These are phyloP conservation scores for Triplophysa dalaica DNA, from an alignment of 2,113 vertebrate genomes.

Conservation along the genomic window DNA sequence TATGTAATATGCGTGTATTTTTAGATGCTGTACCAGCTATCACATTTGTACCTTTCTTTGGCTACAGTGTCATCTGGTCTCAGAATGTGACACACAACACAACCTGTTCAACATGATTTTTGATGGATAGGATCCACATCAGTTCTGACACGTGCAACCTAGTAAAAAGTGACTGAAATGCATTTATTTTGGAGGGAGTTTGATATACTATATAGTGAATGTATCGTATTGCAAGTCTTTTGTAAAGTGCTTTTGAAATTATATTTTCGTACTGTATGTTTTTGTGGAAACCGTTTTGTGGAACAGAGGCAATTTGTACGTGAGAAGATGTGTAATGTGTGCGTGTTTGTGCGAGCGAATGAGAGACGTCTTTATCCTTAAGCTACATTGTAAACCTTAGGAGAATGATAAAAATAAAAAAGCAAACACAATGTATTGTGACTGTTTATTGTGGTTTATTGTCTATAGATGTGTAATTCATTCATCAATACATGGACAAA, in stretches of 20 bases:
- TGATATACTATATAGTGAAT: conserved; percentile 97
- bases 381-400: conserved; percentile 77
- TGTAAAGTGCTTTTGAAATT: conserved; percentile 99
- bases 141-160: conserved; percentile 33
- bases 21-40: conserved; percentile 3
- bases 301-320: conserved; percentile 82
- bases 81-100: not conserved
- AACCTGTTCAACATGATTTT: conserved; percentile 29
- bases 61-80: conserved; percentile 29
- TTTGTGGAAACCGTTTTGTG: conserved; percentile 91
- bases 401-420: conserved; percentile 34
- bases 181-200: conserved; percentile 74
- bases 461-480: not conserved
- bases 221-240: conserved; percentile 91
- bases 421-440: not conserved
- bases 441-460: not conserved
- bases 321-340: conserved; percentile 65
- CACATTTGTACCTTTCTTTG: conserved; percentile 14
- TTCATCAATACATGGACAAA: not conserved
- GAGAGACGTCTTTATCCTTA: conserved; percentile 77
- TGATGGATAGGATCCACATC: conserved; percentile 51
- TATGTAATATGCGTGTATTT: not conserved
- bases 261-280: conserved; percentile 95
- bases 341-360: conserved; percentile 30
- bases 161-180: conserved; percentile 60